phyloP scores from a whole-genome alignment of 2,888 invertebrate species.

The Homarus gammarus region DNA sequence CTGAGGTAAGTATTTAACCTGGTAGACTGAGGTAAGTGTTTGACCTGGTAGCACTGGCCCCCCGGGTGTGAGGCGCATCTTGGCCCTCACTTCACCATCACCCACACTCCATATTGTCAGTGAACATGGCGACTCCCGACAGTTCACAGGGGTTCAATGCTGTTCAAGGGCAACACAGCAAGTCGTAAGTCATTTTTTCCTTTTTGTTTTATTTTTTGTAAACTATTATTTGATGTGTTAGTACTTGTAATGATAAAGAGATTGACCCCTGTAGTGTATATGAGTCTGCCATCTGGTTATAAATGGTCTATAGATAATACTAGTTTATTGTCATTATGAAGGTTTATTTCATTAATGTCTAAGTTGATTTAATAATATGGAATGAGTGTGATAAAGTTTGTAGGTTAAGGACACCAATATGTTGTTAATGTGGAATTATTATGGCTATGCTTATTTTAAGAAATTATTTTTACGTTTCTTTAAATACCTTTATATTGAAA shows the following conservation, averaged over 20 bases:
- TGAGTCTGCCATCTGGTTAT: neutral
- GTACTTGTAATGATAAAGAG: neutral
- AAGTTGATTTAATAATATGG: too few relatives aligned
- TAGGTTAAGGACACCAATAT: too few relatives aligned
- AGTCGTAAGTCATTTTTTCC: neutral
- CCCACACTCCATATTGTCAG: neutral
- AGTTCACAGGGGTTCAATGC: neutral
- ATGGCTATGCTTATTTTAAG: too few relatives aligned
- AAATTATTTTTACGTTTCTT: too few relatives aligned
- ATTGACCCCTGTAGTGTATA: neutral
- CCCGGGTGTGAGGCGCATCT: neutral
- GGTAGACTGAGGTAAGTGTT: too few relatives aligned
- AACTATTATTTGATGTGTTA: neutral
- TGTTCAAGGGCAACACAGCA: neutral
- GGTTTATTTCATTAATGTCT: neutral
- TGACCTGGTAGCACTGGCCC: too few relatives aligned
- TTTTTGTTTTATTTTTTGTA: neutral
- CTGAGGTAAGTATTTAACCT: too few relatives aligned
- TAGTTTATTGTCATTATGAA: neutral
- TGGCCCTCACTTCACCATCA: neutral
- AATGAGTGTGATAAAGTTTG: too few relatives aligned
- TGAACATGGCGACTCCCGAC: conserved; percentile 34
- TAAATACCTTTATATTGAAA: too few relatives aligned
- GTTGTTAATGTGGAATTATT: too few relatives aligned
- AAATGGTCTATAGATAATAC: neutral